Evolutionary conservation across 2,113 vertebrate genomes (phyloP).

Genomic region (Stegostoma tigrinum): DNA sequence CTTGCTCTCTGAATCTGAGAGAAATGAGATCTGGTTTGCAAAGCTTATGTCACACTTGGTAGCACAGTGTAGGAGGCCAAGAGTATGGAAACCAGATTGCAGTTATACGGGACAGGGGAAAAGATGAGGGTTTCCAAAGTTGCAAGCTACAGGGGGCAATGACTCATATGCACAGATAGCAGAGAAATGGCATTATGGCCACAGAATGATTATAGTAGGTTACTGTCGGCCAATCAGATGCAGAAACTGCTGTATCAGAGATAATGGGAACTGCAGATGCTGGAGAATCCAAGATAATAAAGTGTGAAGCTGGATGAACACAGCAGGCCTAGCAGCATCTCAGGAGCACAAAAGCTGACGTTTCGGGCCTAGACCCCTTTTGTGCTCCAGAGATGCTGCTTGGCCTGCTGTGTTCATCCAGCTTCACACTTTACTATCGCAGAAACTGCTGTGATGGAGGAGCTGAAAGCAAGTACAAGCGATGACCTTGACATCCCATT

Average conservation of each 20-base stretch:
- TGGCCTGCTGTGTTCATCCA: no score
- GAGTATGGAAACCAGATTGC: neutral
- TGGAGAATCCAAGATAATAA: no score
- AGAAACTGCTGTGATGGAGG: neutral
- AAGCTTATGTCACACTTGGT: neutral
- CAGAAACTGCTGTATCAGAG: neutral
- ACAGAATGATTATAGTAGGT: no score
- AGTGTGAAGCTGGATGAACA: no score
- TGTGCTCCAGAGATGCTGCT: no score
- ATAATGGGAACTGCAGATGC: no score
- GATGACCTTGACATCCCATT: neutral
- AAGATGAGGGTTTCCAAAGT: neutral
- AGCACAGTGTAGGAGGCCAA: neutral
- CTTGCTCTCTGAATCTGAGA: neutral
- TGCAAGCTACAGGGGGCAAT: neutral
- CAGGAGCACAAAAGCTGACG: no score
- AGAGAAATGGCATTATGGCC: neutral
- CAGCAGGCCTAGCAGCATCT: no score
- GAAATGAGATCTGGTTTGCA: neutral
- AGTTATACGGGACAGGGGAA: no score
- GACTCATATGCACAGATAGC: neutral
- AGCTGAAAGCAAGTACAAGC: neutral
- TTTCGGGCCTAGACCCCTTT: no score
- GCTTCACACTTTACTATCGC: no score
- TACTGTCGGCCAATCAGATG: no score